Conservation (phyloP, 1,140 invertebrate genomes). For the Antheraea mylitta region DNA sequence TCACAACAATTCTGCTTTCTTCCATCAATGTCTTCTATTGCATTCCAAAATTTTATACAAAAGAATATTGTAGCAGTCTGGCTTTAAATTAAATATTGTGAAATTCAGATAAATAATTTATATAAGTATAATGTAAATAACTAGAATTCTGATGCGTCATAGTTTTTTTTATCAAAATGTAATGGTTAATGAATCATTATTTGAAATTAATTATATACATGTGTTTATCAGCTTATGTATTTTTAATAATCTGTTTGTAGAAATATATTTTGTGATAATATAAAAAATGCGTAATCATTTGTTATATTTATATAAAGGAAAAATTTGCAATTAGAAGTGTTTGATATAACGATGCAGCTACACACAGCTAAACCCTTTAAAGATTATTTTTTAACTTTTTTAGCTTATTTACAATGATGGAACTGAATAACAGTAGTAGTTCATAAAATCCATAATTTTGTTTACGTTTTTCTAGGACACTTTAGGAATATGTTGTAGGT, state of each 20-base stretch:
- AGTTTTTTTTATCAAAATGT: not conserved
- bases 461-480: too few species aligned
- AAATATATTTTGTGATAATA: not conserved
- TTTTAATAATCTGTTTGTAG: not conserved
- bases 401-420: too few species aligned
- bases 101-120: not conserved
- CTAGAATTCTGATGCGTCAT: not conserved
- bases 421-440: too few species aligned
- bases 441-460: too few species aligned
- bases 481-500: too few species aligned
- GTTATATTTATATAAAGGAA: too few species aligned
- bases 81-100: not conserved
- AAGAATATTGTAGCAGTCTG: not conserved
- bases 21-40: too few species aligned
- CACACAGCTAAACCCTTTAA: too few species aligned
- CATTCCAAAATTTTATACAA: not conserved
- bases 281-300: not conserved
- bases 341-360: too few species aligned
- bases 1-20: too few species aligned
- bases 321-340: too few species aligned
- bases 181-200: not conserved
- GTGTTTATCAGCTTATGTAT: not conserved
- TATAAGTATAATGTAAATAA: not conserved
- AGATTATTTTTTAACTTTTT: too few species aligned
- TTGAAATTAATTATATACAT: not conserved